Evolutionary conservation across 2,888 invertebrate species (phyloP).

Genomic region (Pinctada fucata): DNA sequence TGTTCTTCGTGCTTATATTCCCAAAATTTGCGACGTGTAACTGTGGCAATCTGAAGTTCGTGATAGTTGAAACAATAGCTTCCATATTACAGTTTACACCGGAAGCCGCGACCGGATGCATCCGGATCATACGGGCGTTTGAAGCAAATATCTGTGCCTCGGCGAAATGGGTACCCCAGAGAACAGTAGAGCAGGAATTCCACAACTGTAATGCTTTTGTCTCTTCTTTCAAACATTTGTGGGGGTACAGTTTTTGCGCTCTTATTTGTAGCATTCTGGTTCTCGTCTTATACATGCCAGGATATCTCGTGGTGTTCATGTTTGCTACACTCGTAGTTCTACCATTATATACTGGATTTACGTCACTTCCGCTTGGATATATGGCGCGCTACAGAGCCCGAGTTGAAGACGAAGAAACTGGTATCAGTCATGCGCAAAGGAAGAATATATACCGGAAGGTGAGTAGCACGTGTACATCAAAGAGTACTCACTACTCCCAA

Average conservation of each 20-base stretch:
- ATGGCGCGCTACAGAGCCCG: slow-evolving; percentile 10
- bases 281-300: background rate
- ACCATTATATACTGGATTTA: slow-evolving; percentile 34
- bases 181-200: slow-evolving; percentile 32
- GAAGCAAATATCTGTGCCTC: slow-evolving; percentile 38
- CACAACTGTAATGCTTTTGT: slow-evolving; percentile 29
- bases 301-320: slow-evolving; percentile 21
- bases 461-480: background rate
- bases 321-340: slow-evolving; percentile 13
- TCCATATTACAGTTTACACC: slow-evolving; percentile 56
- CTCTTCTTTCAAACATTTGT: slow-evolving; percentile 27
- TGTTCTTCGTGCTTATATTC: slow-evolving; percentile 46
- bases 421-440: background rate
- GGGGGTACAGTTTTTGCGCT: slow-evolving; percentile 31
- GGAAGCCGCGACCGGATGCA: slow-evolving; percentile 48
- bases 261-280: slow-evolving; percentile 8
- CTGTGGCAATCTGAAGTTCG: slow-evolving; percentile 32
- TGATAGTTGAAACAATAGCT: slow-evolving; percentile 45
- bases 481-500: background rate
- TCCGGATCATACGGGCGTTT: slow-evolving; percentile 43
- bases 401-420: slow-evolving; percentile 10
- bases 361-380: slow-evolving; percentile 29
- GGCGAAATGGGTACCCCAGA: slow-evolving; percentile 27
- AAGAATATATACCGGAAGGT: background rate
- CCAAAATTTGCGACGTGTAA: slow-evolving; percentile 48